phyloP scores from a whole-genome alignment of 2,888 invertebrate species.

The Drosophila infuscata region DNA sequence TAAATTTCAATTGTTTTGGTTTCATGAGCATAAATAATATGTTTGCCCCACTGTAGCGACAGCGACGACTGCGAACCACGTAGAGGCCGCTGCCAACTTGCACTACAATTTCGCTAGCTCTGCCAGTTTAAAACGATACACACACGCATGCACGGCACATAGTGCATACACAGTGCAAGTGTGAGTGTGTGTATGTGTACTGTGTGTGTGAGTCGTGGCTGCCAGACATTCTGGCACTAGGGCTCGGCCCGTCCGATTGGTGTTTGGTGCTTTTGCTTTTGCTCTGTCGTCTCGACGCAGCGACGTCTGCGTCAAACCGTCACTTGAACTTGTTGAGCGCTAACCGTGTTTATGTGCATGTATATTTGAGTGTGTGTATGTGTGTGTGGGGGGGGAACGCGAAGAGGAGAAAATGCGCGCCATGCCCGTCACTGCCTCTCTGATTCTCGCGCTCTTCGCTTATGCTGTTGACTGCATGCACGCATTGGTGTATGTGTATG shows the following conservation, averaged over 20 bases:
- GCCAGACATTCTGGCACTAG: slow-evolving; percentile 84
- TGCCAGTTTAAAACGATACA: slow-evolving; percentile 56
- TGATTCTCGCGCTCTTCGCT: slow-evolving; percentile 34
- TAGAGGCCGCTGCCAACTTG: slow-evolving; percentile 65
- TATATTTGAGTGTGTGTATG: not conserved
- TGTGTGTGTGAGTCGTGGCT: slow-evolving; percentile 69
- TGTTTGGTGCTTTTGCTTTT: slow-evolving; percentile 55
- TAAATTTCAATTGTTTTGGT: not conserved
- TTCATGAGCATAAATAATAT: not conserved
- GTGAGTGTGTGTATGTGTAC: slow-evolving; percentile 22
- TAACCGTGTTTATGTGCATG: slow-evolving; percentile 13
- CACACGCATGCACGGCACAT: slow-evolving; percentile 9
- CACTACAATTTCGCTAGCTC: slow-evolving; percentile 77
- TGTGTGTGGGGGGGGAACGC: not conserved
- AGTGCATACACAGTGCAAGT: slow-evolving; percentile 34
- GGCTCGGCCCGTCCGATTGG: slow-evolving; percentile 57
- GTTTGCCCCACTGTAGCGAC: slow-evolving; percentile 55
- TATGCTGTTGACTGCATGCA: slow-evolving; percentile 38
- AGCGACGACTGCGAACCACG: slow-evolving; percentile 51
- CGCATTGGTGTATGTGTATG: slow-evolving; percentile 1
- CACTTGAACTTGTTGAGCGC: slow-evolving; percentile 69
- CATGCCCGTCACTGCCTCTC: slow-evolving; percentile 27
- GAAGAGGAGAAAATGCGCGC: slow-evolving; percentile 26
- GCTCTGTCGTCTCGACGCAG: slow-evolving; percentile 42
- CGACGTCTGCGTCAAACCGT: slow-evolving; percentile 59